Evolutionary conservation across 2,113 vertebrate species (phyloP).

Genomic region (Seriola rivoliana): DNA sequence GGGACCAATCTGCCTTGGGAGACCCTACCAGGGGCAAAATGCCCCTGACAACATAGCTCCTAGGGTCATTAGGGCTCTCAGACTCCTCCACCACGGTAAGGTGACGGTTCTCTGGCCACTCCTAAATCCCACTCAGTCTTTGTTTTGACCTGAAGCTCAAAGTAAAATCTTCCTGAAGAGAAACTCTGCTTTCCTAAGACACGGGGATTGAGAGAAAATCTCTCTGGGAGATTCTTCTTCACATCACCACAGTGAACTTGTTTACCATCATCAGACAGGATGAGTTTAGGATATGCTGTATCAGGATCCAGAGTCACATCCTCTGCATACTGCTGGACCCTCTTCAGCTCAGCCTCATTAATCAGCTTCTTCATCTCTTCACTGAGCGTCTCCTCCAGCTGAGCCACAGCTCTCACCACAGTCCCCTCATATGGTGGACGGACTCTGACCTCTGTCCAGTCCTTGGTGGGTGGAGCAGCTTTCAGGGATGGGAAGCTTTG

Average conservation of each 20-base stretch:
- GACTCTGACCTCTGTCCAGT: not conserved
- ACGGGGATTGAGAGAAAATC: not conserved
- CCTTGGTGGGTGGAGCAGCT: not conserved
- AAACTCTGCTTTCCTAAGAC: constrained; percentile 25
- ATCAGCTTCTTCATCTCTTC: not conserved
- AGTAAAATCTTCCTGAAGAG: not conserved
- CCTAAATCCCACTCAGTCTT: not conserved
- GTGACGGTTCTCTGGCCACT: not conserved
- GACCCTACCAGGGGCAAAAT: no score
- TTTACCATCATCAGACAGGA: not conserved
- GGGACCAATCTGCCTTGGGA: no score
- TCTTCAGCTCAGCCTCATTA: not conserved
- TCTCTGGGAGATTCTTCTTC: not conserved
- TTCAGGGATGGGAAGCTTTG: not conserved
- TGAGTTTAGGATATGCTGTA: not conserved
- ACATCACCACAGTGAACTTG: not conserved
- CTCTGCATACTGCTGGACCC: not conserved
- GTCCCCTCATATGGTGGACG: not conserved
- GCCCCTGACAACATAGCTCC: no score
- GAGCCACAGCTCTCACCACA: not conserved
- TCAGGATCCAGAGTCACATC: not conserved
- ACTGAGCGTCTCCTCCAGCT: not conserved
- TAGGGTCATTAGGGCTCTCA: no score
- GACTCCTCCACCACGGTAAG: no score
- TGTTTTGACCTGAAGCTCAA: not conserved